Conservation (phyloP, 2,888 invertebrate genomes). For the Nebria brevicollis region DNA sequence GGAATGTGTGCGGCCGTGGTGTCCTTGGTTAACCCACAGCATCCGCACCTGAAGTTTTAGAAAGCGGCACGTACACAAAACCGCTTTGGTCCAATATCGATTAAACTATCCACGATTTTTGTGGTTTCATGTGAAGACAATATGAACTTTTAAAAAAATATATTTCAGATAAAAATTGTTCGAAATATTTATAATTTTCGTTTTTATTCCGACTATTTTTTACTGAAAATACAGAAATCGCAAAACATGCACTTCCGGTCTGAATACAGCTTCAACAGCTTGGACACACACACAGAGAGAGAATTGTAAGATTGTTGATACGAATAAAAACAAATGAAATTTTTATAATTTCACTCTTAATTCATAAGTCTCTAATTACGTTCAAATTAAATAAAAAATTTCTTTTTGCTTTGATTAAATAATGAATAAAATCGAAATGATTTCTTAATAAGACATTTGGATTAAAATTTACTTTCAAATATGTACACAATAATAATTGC, state of each 20-base stretch:
- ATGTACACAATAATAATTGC: neutral
- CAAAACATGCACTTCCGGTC: too few species aligned
- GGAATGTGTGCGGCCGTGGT: conserved; percentile 27
- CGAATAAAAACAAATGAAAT: too few species aligned
- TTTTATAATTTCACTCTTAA: too few species aligned
- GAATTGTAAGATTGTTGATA: too few species aligned
- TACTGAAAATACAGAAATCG: too few species aligned
- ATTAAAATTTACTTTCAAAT: neutral
- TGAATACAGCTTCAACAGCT: too few species aligned
- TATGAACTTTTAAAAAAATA: neutral
- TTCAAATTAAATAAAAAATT: neutral
- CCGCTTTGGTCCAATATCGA: conserved; percentile 6
- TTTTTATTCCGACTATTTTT: too few species aligned
- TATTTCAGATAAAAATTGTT: neutral
- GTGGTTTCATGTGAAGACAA: neutral
- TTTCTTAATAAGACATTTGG: neutral
- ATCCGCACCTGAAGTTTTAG: conserved; percentile 31
- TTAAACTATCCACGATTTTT: neutral
- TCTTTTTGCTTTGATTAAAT: neutral
- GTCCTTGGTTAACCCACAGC: conserved; percentile 35
- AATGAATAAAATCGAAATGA: neutral
- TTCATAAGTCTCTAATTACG: neutral
- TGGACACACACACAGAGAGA: too few species aligned
- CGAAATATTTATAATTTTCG: too few species aligned
- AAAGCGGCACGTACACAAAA: conserved; percentile 15